Base-by-base conservation (phyloP, 2,113 vertebrate species). In the Nerophis lumbriciformis region DNA sequence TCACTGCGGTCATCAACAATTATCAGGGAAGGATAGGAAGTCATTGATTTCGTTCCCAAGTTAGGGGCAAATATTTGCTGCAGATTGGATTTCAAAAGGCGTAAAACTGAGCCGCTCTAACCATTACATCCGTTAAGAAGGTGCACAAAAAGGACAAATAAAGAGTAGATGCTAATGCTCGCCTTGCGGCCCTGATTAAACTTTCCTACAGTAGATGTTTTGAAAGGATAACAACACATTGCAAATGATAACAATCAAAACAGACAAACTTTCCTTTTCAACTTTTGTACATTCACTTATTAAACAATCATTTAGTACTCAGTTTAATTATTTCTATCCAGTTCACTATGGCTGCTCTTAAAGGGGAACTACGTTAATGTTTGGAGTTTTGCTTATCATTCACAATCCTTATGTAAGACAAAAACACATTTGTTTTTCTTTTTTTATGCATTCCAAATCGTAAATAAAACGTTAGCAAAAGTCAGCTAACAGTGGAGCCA, bases 1-100 rank as follows among this genome's bases (percentile, higher is more conserved):
- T 56, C 21, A 28, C 38, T 9, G 16, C 62, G 61, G 51, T 61
- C 61, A 66, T 59, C 35, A 5, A 8, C 56, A 19, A n/a, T 16
- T 48, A 65, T 15, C 42, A 4, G 52, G 49, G 52, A 52, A 54
- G 19, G n/a, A 57, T 19, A 42, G n/a, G 9, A 44, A 39, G 37
- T 57, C 42, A 57, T 44, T 44, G 55, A 44, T 57, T 57, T 16
- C 5, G 36, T 16, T n/a, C 54, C 5, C 10, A 8, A 10, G 7
- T 39, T 55, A 16, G 16, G 38, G 10, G 4, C n/a, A 16, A 45
- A 45, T 45, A 45, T 8, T 28, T 28, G 28, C 28, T 28, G 28
- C 28, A 38, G 53, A 7, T 3, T n/a, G n/a, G 9, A 44, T 10
- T 19, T 21, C n/a, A 44, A 44, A 39, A 16, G 5, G 14, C n/a